Evolutionary conservation across 1,140 invertebrate species (phyloP).

Genomic region (Drosophila varians): DNA sequence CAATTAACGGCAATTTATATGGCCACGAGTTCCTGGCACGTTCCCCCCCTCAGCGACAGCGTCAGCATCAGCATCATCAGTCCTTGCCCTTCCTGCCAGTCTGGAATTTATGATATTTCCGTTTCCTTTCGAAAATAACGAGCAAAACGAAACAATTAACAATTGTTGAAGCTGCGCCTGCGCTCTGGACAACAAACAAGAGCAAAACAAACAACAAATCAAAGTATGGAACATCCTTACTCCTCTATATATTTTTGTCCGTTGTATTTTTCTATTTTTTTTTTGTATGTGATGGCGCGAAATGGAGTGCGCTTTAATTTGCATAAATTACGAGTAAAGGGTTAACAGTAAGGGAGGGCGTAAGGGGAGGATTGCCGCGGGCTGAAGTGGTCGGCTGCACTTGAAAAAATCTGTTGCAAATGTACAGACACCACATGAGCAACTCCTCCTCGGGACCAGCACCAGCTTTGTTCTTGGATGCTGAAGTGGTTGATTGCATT

Average conservation of each 20-base stretch:
- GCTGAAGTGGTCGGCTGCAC: slow-evolving; percentile 66
- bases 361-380: slow-evolving; percentile 37
- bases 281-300: slow-evolving; percentile 61
- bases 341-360: slow-evolving; percentile 50
- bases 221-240: slow-evolving; percentile 27
- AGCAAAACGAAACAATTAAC: slow-evolving; percentile 72
- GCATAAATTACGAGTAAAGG: slow-evolving; percentile 69
- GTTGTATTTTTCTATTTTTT: slow-evolving; percentile 26
- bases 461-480: slow-evolving; percentile 39
- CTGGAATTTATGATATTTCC: slow-evolving; percentile 34
- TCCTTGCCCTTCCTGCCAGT: slow-evolving; percentile 24
- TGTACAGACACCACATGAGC: slow-evolving; percentile 64
- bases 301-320: slow-evolving; percentile 81
- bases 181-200: slow-evolving; percentile 68
- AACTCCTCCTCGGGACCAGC: slow-evolving; percentile 33
- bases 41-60: too few species aligned
- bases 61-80: too few species aligned
- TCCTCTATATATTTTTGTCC: slow-evolving; percentile 21
- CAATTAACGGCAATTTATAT: slow-evolving; percentile 79
- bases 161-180: slow-evolving; percentile 75
- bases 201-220: slow-evolving; percentile 75
- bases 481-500: slow-evolving; percentile 76
- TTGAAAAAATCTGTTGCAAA: slow-evolving; percentile 67
- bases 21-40: slow-evolving; percentile 48
- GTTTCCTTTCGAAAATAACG: slow-evolving; percentile 46